Evolutionary conservation across 1,140 invertebrate species (phyloP).

Genomic region (Condylostylus longicornis): DNA sequence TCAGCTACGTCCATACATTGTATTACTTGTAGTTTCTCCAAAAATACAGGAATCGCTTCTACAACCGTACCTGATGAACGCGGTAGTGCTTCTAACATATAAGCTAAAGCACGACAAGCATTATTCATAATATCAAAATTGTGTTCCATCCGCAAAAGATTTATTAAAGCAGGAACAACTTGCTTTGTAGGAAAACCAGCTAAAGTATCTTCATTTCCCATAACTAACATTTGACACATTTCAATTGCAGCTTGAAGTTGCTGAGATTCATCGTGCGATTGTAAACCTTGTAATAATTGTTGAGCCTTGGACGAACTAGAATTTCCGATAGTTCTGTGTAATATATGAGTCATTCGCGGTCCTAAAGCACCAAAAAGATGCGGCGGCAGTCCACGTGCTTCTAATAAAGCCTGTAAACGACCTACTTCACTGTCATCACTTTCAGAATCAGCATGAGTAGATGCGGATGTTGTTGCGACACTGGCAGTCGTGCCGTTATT

Average conservation of each 20-base stretch:
- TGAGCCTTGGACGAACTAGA: conserved; percentile 82
- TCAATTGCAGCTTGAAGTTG: conserved; percentile 95
- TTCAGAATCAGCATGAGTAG: conserved; percentile 34
- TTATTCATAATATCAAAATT: conserved; percentile 99
- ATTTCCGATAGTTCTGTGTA: conserved; percentile 83
- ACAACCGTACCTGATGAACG: conserved; percentile 91
- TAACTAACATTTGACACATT: conserved; percentile 96
- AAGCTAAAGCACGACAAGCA: conserved; percentile 92
- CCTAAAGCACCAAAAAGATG: conserved; percentile 90
- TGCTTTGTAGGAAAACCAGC: conserved; percentile 96
- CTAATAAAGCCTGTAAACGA: conserved; percentile 73
- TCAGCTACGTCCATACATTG: conserved; percentile 99
- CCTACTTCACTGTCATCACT: conserved; percentile 81
- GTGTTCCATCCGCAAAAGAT: conserved; percentile 78
- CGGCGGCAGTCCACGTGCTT: conserved; percentile 85
- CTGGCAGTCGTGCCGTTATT: too few species aligned
- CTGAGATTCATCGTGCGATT: conserved; percentile 92
- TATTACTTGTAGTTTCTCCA: conserved; percentile 92
- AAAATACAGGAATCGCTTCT: conserved; percentile 89
- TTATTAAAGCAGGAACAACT: conserved; percentile 87
- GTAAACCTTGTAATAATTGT: conserved; percentile 81
- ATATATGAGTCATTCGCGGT: conserved; percentile 90
- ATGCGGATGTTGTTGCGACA: conserved; percentile 9
- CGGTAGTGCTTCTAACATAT: conserved; percentile 98
- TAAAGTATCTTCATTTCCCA: conserved; percentile 98